Evolutionary conservation across 2,113 vertebrate genomes (phyloP), one percentile per base, ranked within the genome.

Genomic region (Pandion haliaetus): DNA sequence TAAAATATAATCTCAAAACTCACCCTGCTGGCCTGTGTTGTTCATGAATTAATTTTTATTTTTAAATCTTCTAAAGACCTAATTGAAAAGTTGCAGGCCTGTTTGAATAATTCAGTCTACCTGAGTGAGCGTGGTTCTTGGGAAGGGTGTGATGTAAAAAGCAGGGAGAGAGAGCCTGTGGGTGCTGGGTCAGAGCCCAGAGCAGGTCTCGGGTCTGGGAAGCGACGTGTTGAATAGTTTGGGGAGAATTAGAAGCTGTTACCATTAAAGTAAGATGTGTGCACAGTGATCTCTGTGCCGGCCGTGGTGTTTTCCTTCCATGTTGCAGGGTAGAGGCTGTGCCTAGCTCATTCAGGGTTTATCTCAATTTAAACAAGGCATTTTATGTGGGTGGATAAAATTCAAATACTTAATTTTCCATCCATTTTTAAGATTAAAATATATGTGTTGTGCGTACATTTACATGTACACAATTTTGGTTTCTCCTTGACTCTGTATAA

Each of bases 261-360:
- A 25, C 45, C 2, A 0, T 21, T 18, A 1, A 55, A 71, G 5
- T 7, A 6, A 67, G 29, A 1, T 0, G 4, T 4, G 9, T 34
- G 7, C 58, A 17, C 26, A 4, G 49, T 14, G 2, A 10, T 42
- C 63, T 32, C 11, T 24, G 2, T 1, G 0, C 25, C 4, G 5
- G 3, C 38, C 0, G 0, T 4, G 59, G 23, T 61, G 45, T 28
- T 86, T 49, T 42, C 32, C 25, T 67, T n/a, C 55, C 8, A 1
- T 67, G 2, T 25, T 14, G 0, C 25, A 10, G 44, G 38, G 14
- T 84, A 90, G 21, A 50, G 70, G 14, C 79, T 25, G 47, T 31
- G 76, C 86, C 52, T 50, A 7, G 62, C 69, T 89, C 58, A 1
- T 25, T 78, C 67, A 31, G 74, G 38, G 15, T 36, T 86, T 63